Evolutionary conservation across 2,113 vertebrate species (phyloP), one percentile per base, ranked within the genome.

Genomic region (Perognathus longimembris): DNA sequence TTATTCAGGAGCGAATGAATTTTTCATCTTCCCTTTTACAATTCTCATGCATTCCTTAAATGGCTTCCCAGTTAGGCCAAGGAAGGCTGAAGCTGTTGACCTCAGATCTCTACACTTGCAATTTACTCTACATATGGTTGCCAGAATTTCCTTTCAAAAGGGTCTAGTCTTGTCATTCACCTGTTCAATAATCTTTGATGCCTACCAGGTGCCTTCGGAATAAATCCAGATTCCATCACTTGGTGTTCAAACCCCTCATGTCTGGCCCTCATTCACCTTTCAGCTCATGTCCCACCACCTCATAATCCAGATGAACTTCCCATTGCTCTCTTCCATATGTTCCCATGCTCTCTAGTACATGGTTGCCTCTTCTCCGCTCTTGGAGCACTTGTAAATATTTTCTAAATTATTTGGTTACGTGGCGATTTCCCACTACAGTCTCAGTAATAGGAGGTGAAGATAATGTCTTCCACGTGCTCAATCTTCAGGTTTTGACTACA

Each of bases 171-270:
- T 96, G 91, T 95, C 90, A 95, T 90, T 97, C 88, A 94, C 97
- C 93, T 95, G 96, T 90, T 95, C 95, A 97, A 94, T 96, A 95
- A 96, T 74, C 83, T 95, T 96, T 95, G 95, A 96, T 96, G 95
- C 83, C 88, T 96, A 83, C 95, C 96, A 95, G 96, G 79, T 94
- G 92, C 76, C 57, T 92, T 77, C 18, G 86, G 86, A 93, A 95
- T 84, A 89, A 95, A 96, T 42, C 74, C 76, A 70, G 84, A 91
- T 96, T 96, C 91, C 69, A 92, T 61, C 85, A 67, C 76, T 54
- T 54, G 71, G 66, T 40, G 30, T 85, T 82, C 93, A 75, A 90
- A 78, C 85, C 32, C 86, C 64, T 61, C 73, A 42, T 77, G 76
- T 88, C 76, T 95, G 93, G 93, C 76, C 90, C 81, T 78, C 76